Evolutionary conservation across 2,888 invertebrate genomes (phyloP), one percentile per base, ranked within the genome.

Genomic region (Ophion ellenae): DNA sequence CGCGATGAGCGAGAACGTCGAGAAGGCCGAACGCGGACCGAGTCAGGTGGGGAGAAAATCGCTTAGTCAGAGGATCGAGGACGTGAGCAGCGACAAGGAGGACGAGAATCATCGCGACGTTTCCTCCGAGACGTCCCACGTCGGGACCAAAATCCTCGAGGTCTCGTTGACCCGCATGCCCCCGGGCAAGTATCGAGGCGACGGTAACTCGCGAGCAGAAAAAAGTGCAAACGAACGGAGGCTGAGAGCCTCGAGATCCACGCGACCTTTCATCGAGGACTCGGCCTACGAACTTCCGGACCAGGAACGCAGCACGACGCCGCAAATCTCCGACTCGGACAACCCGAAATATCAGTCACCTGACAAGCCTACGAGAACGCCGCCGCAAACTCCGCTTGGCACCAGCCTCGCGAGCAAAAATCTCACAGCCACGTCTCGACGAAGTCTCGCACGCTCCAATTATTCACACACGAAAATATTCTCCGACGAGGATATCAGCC

Each of bases 221-320:
- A 36, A 17, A 53, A 36, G 28, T 59, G 61, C 7, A 28, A 20
- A 10, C 66, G 28, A 20, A 32, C 70, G 10, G 10, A 10, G 10
- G 0, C 32, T n/a, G 9, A 47, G 71, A 20, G 53, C 71, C 28
- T 24, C 32, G 6, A 67, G 36, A 61, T 66, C 61, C 17, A 45
- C 75, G n/a, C 71, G 61, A 53, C 80, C 45, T 45, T 45, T 45
- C 9, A 53, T 64, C 17, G 28, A 67, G 1, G 79, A 86, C 61
- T 85, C 86, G 14, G 81, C 73, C 24, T 85, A 87, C 76, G 85
- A 86, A 47, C 83, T 83, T 32, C 85, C 80, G 10, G 74, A 73
- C 14, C 84, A 74, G n/a, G 85, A 86, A 4, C 75, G 86, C 79
- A 87, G 83, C 80, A 47, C 45, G 14, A 78, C 84, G 11, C 74